Conservation (phyloP, 2,113 vertebrate genomes). For the Anhinga anhinga region DNA sequence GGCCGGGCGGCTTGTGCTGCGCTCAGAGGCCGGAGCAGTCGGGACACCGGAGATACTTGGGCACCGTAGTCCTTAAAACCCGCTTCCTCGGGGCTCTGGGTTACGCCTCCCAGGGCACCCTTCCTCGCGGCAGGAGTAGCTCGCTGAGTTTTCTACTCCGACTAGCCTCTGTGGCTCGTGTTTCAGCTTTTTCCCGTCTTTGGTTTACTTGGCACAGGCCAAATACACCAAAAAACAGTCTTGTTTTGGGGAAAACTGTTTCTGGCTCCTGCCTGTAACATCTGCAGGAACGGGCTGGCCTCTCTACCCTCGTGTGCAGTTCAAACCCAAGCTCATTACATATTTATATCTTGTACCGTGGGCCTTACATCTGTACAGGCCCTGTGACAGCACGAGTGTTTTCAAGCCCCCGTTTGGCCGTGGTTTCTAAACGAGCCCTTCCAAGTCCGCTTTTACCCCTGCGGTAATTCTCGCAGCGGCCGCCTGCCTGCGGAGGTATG, state of each 20-base stretch:
- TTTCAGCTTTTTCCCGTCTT: accelerated
- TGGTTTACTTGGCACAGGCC: not conserved
- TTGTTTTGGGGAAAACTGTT: not conserved
- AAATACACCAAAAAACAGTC: accelerated
- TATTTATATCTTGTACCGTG: not conserved
- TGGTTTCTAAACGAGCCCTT: not conserved
- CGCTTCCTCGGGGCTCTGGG: accelerated
- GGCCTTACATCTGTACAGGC: not conserved
- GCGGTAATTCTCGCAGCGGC: not conserved
- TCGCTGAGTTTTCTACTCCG: accelerated
- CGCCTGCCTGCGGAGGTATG: not conserved
- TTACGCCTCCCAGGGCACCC: not conserved
- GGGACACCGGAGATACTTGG: accelerated
- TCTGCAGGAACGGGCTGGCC: not conserved
- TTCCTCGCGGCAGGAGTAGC: not conserved
- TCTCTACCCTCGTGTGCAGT: not conserved
- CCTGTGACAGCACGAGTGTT: not conserved
- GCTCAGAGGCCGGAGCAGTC: accelerated
- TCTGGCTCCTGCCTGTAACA: not conserved
- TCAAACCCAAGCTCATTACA: not conserved
- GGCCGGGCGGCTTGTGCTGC: accelerated
- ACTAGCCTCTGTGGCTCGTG: accelerated
- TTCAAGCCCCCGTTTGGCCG: not conserved
- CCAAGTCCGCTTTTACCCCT: not conserved
- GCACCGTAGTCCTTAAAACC: not conserved